Percentiles rank a stretch among this genome's conserved stretches.
These are phyloP conservation scores for Bettongia penicillata DNA, from an alignment of 2,113 vertebrate species.

Conservation along the genomic window DNA sequence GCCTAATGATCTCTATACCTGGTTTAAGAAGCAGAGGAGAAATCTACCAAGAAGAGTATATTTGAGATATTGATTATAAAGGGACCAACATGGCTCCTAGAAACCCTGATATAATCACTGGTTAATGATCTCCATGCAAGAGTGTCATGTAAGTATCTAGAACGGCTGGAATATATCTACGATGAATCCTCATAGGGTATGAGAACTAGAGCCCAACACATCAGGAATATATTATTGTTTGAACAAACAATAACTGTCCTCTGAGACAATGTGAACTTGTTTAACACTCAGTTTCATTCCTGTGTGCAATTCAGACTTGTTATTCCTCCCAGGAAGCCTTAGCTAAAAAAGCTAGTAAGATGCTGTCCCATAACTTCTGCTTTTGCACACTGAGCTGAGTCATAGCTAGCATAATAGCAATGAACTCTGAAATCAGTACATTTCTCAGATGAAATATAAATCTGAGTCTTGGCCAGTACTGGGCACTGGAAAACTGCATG, in stretches of 20 bases:
- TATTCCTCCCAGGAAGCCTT: constrained; percentile 76
- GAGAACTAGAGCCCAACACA: background rate
- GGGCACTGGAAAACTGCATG: background rate
- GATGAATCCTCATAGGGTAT: background rate
- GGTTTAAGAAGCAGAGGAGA: background rate
- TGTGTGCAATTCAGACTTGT: constrained; percentile 59
- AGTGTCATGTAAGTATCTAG: background rate
- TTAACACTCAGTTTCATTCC: constrained; percentile 60
- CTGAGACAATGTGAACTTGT: constrained; percentile 63
- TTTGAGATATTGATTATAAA: background rate
- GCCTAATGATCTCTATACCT: background rate
- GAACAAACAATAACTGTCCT: constrained; percentile 57
- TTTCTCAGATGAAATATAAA: background rate
- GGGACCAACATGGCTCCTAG: background rate
- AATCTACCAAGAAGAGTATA: background rate
- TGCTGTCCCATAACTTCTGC: constrained; percentile 70
- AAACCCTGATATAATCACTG: background rate
- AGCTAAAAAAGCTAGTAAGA: constrained; percentile 68
- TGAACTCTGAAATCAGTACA: constrained; percentile 49
- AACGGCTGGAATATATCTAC: background rate
- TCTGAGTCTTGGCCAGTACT: constrained; percentile 11
- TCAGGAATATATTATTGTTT: constrained; percentile 51
- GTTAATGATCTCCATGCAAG: background rate
- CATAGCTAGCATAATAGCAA: constrained; percentile 2
- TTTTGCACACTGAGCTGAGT: constrained; percentile 47